These are phyloP conservation scores for Diogma glabrata DNA, from an alignment of 2,888 invertebrate genomes.

Conservation along the genomic window DNA sequence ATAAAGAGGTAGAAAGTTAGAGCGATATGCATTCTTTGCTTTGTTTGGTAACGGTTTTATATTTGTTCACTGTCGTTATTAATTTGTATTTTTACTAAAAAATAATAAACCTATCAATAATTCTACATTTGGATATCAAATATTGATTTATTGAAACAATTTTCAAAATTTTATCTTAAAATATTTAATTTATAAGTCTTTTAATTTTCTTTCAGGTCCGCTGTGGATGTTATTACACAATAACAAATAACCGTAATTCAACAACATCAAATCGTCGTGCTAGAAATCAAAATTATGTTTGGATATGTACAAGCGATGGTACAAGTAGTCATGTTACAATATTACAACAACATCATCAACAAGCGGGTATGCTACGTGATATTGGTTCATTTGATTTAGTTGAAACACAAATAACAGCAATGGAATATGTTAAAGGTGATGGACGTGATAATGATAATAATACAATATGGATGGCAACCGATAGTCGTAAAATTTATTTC, in stretches of 20 bases:
- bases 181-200: too few species aligned
- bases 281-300: constrained; percentile 69
- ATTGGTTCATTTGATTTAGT: constrained; percentile 66
- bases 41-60: too few species aligned
- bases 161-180: too few species aligned
- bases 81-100: too few species aligned
- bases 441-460: constrained; percentile 46
- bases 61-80: too few species aligned
- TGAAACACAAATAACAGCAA: constrained; percentile 67
- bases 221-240: constrained; percentile 82
- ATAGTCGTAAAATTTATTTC: constrained; percentile 65
- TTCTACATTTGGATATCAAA: too few species aligned
- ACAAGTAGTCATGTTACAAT: constrained; percentile 67
- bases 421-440: constrained; percentile 65
- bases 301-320: constrained; percentile 80
- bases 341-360: constrained; percentile 58
- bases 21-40: too few species aligned
- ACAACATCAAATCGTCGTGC: constrained; percentile 47
- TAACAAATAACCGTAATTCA: constrained; percentile 44
- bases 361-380: constrained; percentile 61
- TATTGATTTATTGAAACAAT: too few species aligned
- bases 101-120: too few species aligned
- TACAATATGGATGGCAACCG: constrained; percentile 90
- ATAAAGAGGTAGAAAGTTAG: too few species aligned
- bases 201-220: constrained; percentile 51